Conservation (phyloP, 2,113 vertebrate species). For the Oreochromis aureus region DNA sequence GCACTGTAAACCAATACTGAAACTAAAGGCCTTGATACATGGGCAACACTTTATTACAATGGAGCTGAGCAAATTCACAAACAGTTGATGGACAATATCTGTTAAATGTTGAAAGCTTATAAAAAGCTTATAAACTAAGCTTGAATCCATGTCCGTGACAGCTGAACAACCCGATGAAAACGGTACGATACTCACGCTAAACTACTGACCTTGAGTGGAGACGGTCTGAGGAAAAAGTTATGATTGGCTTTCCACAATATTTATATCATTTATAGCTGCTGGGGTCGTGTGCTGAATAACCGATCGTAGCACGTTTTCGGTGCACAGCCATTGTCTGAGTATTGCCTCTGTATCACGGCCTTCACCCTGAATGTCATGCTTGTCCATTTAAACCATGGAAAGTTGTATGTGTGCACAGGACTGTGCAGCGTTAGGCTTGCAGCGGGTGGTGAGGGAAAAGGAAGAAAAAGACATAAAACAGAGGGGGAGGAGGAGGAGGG, state of each 20-base stretch:
- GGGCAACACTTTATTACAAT: constrained; percentile 29
- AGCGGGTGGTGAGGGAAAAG: constrained; percentile 15
- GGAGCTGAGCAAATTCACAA: constrained; percentile 5
- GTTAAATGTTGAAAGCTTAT: not conserved
- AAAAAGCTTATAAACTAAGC: not conserved
- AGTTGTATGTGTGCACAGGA: not conserved
- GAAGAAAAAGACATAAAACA: constrained; percentile 37
- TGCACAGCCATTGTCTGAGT: not conserved
- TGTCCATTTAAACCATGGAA: constrained; percentile 1
- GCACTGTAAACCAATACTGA: constrained; percentile 64
- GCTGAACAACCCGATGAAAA: not conserved
- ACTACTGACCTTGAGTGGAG: not conserved
- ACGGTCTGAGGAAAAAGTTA: not conserved
- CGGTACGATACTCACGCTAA: not conserved
- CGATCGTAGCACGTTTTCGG: not conserved
- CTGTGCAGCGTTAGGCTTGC: constrained; percentile 10
- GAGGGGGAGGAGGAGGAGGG: not conserved
- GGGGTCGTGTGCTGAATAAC: not conserved
- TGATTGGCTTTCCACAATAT: not conserved
- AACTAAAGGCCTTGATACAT: constrained; percentile 51
- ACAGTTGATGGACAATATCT: not conserved
- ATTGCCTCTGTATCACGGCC: constrained; percentile 24
- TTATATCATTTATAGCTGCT: not conserved
- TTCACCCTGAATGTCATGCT: constrained; percentile 29
- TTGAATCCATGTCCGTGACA: not conserved